Base-by-base conservation (phyloP, 2,888 invertebrate species). In the Mythimna pallens region DNA sequence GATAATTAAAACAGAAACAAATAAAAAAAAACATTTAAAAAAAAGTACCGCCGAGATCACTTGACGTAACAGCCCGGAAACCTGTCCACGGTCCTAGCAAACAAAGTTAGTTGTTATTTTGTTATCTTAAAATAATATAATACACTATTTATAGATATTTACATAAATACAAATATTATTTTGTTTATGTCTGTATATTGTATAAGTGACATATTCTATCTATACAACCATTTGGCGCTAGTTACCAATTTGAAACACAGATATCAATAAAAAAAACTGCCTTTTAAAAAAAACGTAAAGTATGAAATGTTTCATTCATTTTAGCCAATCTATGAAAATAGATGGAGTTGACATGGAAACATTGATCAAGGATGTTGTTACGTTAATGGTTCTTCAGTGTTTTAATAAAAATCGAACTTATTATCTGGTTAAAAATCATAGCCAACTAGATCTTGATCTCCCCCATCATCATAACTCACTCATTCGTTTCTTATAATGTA, bases 11-110 rank as follows among this genome's bases (percentile, higher is more conserved):
- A 76, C 59, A 73, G 20, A 83, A 68, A 64, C 86, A 70, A 78
- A 81, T 82, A 85, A 64, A 84, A 84, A 83, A 63, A 86, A 86
- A 83, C 84, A 86, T 87, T 71, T 88, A 86, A 82, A 88, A 85
- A 78, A 68, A 91, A 88, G 88, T 95, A 96, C 95, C 96, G 65
- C 95, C 95, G 92, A 92, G 87, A 86, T 95, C 95, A 65, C 83
- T 84, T 73, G 93, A 89, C 70, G 95, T 84, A 73, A 95, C 95
- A 69, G 94, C 88, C 84, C 88, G 92, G 91, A 95, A 95, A 77
- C 94, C 95, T 87, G 94, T 88, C 95, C 95, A 94, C 82, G 87
- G 86, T 90, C 93, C 96, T 95, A 95, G 78, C 89, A 87, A 94
- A 94, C 89, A 95, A 92, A 95, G 93, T 93, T 92, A 90, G 89